Percentiles rank a stretch among this genome's conserved stretches.
phyloP scores from a whole-genome alignment of 2,797 vertebrate species.

The Syncerus caffer region DNA sequence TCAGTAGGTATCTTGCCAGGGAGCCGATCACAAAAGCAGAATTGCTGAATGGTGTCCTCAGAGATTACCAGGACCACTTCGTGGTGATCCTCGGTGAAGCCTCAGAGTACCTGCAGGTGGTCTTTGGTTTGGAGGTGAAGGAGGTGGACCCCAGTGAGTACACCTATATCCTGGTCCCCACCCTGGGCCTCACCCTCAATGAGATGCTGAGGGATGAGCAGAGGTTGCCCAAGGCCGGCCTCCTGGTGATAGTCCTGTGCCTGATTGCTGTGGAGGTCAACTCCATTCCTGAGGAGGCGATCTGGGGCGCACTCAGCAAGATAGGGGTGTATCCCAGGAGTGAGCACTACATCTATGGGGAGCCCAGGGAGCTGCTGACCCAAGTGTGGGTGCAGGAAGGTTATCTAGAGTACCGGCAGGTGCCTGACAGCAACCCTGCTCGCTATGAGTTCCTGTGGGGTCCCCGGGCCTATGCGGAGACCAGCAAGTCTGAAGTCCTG shows the following conservation, averaged over 20 bases:
- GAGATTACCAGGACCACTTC: background rate
- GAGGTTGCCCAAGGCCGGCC: background rate
- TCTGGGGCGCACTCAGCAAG: background rate
- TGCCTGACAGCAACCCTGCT: background rate
- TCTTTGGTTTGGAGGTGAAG: background rate
- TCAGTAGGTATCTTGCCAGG: background rate
- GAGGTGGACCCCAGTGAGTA: background rate
- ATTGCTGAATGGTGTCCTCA: background rate
- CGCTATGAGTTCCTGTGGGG: slow-evolving; percentile 44
- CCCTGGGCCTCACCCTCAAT: slow-evolving; percentile 32
- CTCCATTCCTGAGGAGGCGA: background rate
- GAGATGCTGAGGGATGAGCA: background rate
- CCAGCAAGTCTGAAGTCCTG: background rate
- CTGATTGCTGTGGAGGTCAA: background rate
- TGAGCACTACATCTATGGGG: slow-evolving; percentile 8
- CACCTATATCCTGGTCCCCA: background rate
- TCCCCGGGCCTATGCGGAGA: background rate
- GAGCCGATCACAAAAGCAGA: background rate
- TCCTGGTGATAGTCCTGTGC: slow-evolving; percentile 14
- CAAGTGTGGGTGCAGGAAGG: slow-evolving; percentile 31
- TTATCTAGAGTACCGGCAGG: slow-evolving; percentile 29
- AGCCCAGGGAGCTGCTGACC: slow-evolving; percentile 28
- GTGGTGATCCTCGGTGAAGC: background rate
- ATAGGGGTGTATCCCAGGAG: background rate
- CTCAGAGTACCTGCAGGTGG: background rate